These are phyloP conservation scores for Tringa solitaria DNA, from an alignment of 2,113 vertebrate species.

Conservation along the genomic window DNA sequence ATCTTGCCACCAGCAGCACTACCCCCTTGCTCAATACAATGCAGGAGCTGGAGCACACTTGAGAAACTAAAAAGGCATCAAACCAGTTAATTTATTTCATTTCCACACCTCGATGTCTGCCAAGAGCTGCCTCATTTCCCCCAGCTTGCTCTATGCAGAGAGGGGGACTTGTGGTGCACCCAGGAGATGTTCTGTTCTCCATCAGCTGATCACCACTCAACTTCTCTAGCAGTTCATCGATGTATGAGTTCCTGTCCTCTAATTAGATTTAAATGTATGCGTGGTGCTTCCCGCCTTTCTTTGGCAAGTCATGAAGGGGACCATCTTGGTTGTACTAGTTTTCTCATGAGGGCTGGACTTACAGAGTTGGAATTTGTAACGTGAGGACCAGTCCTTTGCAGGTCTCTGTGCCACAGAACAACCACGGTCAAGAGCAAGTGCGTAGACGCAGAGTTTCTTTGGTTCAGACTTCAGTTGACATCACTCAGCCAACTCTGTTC, in stretches of 20 bases:
- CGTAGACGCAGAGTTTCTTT: accelerated
- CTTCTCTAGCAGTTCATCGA: not conserved
- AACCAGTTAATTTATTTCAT: not conserved
- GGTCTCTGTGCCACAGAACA: not conserved
- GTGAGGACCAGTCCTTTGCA: not conserved
- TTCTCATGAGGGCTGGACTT: not conserved
- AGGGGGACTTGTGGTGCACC: not conserved
- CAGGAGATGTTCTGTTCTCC: not conserved
- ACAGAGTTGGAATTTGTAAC: not conserved
- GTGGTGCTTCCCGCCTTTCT: not conserved
- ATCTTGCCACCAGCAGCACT: not conserved
- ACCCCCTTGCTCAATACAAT: not conserved
- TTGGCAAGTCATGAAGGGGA: not conserved
- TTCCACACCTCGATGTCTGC: not conserved
- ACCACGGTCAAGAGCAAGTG: not conserved
- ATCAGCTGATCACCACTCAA: not conserved
- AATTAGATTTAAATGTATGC: not conserved
- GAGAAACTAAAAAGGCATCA: not conserved
- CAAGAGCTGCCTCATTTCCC: not conserved
- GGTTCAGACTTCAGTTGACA: not conserved
- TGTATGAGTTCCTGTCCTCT: accelerated
- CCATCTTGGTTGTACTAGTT: not conserved
- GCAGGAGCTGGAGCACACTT: not conserved
- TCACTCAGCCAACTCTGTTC: no score
- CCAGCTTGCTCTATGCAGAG: not conserved